A percentile compares a stretch with the other conserved stretches of the same genome.
Conservation (phyloP, 2,888 invertebrate species). For the Caenorhabditis virilis region DNA sequence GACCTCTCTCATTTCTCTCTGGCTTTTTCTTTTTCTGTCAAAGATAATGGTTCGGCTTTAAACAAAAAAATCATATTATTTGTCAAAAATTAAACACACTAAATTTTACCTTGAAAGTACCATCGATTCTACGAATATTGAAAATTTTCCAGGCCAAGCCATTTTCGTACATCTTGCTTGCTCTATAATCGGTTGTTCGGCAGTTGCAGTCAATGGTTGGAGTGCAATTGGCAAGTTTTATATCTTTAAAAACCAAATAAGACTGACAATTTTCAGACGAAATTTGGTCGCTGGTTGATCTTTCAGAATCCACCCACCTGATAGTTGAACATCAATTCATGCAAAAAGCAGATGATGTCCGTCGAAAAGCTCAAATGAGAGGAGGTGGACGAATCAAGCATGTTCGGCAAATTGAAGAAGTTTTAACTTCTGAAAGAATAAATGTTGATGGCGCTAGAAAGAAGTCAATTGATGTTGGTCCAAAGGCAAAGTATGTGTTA, state of each 20-base stretch:
- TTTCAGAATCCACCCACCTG: slow-evolving; percentile 59
- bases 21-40: too few species aligned
- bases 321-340: slow-evolving; percentile 58
- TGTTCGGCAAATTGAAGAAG: slow-evolving; percentile 59
- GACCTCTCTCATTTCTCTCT: too few species aligned
- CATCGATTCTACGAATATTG: too few species aligned
- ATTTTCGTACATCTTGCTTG: slow-evolving; percentile 63
- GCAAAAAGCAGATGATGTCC: slow-evolving; percentile 63
- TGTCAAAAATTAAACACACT: too few species aligned
- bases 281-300: slow-evolving; percentile 64
- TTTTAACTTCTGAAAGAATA: slow-evolving; percentile 55
- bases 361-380: slow-evolving; percentile 62
- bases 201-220: slow-evolving; percentile 61
- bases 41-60: too few species aligned
- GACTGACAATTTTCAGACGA: slow-evolving; percentile 62
- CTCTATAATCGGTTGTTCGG: slow-evolving; percentile 56
- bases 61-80: too few species aligned
- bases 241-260: too few species aligned
- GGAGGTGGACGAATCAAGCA: slow-evolving; percentile 61
- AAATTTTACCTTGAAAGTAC: too few species aligned
- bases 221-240: slow-evolving; percentile 50
- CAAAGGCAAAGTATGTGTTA: too few species aligned
- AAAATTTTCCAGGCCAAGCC: slow-evolving; percentile 36
- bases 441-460: slow-evolving; percentile 36
- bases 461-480: slow-evolving; percentile 33